phyloP scores from a whole-genome alignment of 2,113 vertebrate genomes.

The Toxotes chatareus region DNA sequence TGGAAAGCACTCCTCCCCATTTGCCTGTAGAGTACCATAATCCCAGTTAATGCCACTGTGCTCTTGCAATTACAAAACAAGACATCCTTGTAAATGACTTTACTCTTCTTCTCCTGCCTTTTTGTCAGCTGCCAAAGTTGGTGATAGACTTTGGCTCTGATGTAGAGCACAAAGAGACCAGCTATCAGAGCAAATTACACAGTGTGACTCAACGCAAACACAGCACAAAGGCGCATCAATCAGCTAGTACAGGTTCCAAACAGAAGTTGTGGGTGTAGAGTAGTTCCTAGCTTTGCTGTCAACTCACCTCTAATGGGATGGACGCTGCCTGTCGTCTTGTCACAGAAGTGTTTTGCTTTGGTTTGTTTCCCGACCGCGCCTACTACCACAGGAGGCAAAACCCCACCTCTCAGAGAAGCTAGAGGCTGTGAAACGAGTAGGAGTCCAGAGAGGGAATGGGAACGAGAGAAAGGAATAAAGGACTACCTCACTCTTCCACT shows the following conservation, averaged over 20 bases:
- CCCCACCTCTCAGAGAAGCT: constrained; percentile 43
- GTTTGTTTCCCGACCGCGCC: constrained; percentile 24
- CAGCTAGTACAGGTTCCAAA: constrained; percentile 1
- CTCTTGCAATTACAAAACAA: constrained; percentile 52
- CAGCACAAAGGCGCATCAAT: not conserved
- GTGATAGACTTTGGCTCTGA: not conserved
- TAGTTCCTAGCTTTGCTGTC: constrained; percentile 39
- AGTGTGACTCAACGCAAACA: constrained; percentile 14
- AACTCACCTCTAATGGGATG: constrained; percentile 65
- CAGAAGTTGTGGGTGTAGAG: not conserved
- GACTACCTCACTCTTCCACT: constrained; percentile 69
- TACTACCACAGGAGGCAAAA: constrained; percentile 39
- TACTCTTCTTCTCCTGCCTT: constrained; percentile 7
- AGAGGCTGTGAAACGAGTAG: constrained; percentile 44
- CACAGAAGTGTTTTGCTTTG: constrained; percentile 24
- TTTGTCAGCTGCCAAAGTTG: not conserved
- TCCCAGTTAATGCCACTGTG: constrained; percentile 49
- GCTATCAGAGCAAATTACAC: constrained; percentile 5
- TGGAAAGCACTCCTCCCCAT: constrained; percentile 39
- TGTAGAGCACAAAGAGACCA: constrained; percentile 3
- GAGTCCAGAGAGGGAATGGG: constrained; percentile 60
- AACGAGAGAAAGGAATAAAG: constrained; percentile 52
- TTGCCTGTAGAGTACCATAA: constrained; percentile 25
- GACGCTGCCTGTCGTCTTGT: constrained; percentile 16
- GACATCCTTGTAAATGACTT: constrained; percentile 29